These are phyloP conservation scores for Eupsilia transversa DNA, from an alignment of 2,888 invertebrate genomes.

Conservation along the genomic window DNA sequence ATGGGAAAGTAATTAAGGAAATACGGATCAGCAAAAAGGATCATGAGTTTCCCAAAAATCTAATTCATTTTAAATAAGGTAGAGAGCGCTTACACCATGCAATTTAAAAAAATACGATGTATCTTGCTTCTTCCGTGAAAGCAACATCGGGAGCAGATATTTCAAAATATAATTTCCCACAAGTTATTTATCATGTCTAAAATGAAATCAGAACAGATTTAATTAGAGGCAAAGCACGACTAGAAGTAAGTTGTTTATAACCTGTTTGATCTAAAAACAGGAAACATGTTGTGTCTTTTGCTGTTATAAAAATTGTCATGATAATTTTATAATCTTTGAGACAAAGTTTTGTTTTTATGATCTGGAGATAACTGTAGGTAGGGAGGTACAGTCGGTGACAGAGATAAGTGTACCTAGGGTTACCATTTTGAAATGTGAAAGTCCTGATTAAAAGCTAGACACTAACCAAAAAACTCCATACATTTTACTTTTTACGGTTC, in stretches of 20 bases:
- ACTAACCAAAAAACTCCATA: not conserved
- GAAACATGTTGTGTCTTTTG: constrained; percentile 23
- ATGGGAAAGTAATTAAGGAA: not conserved
- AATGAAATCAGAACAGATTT: constrained; percentile 10
- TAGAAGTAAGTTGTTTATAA: constrained; percentile 3
- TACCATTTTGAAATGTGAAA: not conserved
- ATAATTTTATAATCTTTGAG: too few relatives aligned
- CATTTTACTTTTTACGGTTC: too few relatives aligned
- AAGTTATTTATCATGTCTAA: not conserved
- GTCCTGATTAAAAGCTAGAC: not conserved
- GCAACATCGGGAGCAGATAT: not conserved
- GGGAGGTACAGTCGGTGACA: not conserved
- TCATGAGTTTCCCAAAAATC: not conserved
- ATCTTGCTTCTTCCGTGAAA: too few relatives aligned
- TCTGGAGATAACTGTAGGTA: too few relatives aligned
- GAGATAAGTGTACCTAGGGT: not conserved
- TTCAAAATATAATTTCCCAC: too few relatives aligned
- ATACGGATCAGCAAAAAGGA: not conserved
- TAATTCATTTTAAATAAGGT: not conserved
- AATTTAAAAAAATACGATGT: not conserved
- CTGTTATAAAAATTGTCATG: not conserved
- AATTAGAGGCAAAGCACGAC: not conserved
- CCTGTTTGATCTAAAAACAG: constrained; percentile 27
- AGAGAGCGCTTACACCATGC: not conserved
- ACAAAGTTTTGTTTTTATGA: not conserved